Evolutionary conservation across 1,140 invertebrate species (phyloP).

Genomic region (Teleogryllus occipitalis): DNA sequence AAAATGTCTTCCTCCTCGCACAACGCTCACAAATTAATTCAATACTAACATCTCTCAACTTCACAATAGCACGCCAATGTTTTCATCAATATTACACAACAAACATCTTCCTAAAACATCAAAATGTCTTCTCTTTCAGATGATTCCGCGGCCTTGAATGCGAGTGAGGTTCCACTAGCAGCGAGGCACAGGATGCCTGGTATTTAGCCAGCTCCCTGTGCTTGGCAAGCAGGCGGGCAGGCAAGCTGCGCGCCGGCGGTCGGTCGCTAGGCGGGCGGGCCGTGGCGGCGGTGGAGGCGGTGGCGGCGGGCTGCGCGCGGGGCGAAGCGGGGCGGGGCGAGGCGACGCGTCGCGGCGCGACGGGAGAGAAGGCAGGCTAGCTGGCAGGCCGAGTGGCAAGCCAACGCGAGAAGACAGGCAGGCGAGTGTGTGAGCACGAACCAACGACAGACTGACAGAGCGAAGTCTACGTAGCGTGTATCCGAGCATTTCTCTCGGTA

Average conservation of each 20-base stretch:
- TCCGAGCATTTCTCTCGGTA: too few relatives aligned
- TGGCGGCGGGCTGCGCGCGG: neutral
- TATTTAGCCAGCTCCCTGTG: slow-evolving; percentile 17
- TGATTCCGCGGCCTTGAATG: slow-evolving; percentile 13
- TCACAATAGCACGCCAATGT: neutral
- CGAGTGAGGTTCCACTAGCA: slow-evolving; percentile 8
- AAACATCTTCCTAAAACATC: neutral
- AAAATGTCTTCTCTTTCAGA: slow-evolving; percentile 11
- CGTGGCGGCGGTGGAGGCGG: neutral
- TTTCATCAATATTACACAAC: neutral
- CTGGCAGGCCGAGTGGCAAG: neutral
- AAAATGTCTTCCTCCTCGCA: too few relatives aligned
- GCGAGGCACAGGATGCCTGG: slow-evolving; percentile 8
- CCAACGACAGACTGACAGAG: too few relatives aligned
- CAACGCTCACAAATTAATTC: too few relatives aligned
- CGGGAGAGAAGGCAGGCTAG: slow-evolving; percentile 16
- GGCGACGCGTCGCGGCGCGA: slow-evolving; percentile 14
- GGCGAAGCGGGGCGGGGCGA: slow-evolving; percentile 1
- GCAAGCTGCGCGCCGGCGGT: slow-evolving; percentile 14
- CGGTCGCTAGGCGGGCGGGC: slow-evolving; percentile 8
- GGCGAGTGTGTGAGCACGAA: too few relatives aligned
- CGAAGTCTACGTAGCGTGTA: too few relatives aligned
- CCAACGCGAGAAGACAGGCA: neutral
- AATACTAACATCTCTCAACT: too few relatives aligned
- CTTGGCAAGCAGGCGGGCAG: slow-evolving; percentile 6